Evolutionary conservation across 2,888 invertebrate genomes (phyloP).

Genomic region (Axea sp.): DNA sequence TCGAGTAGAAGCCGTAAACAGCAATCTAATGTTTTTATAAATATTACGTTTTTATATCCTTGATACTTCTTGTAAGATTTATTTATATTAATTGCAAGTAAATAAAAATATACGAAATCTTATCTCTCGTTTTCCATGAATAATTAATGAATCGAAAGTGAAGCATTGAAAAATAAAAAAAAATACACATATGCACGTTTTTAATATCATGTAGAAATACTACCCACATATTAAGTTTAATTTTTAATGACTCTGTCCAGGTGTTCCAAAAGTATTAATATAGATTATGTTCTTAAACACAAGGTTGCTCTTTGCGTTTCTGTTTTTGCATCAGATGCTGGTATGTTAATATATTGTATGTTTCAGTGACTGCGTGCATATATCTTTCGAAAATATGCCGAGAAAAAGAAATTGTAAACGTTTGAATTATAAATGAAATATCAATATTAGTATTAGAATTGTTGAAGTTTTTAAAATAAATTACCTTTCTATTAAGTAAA

Average conservation of each 20-base stretch:
- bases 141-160: slow-evolving; percentile 19
- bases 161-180: background rate
- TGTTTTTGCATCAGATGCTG: too few species aligned
- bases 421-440: too few species aligned
- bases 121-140: slow-evolving; percentile 5
- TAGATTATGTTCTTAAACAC: slow-evolving; percentile 25
- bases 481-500: too few species aligned
- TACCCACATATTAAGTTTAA: slow-evolving; percentile 16
- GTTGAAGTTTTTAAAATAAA: too few species aligned
- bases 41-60: too few species aligned
- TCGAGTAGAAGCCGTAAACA: too few species aligned
- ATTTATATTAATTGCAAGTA: background rate
- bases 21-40: too few species aligned
- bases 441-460: too few species aligned
- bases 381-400: too few species aligned
- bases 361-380: background rate
- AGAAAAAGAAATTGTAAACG: too few species aligned
- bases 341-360: slow-evolving; percentile 11
- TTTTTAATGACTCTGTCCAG: slow-evolving; percentile 27
- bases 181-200: too few species aligned
- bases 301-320: slow-evolving; percentile 15
- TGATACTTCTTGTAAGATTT: background rate
- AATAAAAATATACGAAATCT: background rate
- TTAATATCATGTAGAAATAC: slow-evolving; percentile 3
- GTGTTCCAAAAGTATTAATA: slow-evolving; percentile 41